phyloP scores from a whole-genome alignment of 64 coral and sea anemone species.

The Montipora cactus region DNA sequence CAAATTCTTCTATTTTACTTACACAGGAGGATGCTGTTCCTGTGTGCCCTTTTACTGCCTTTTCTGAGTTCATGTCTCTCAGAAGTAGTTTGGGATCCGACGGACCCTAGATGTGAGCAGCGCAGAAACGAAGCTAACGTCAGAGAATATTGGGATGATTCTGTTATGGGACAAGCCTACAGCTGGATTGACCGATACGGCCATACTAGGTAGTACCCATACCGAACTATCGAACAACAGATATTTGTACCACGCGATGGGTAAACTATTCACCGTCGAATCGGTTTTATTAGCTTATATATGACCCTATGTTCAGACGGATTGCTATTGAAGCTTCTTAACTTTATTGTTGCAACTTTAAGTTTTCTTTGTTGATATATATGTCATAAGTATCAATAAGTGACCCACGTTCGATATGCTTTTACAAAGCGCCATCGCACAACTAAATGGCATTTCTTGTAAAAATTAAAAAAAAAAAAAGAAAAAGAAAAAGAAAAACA shows the following conservation, averaged over 20 bases:
- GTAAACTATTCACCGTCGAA: neutral
- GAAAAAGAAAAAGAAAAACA: neutral
- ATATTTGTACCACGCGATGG: neutral
- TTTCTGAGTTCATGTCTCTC: slow-evolving; percentile 20
- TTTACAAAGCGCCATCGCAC: no score
- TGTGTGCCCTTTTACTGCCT: slow-evolving; percentile 8
- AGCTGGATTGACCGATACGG: slow-evolving; percentile 16
- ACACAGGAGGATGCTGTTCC: slow-evolving; percentile 35
- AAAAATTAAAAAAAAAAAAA: neutral
- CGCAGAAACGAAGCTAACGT: neutral
- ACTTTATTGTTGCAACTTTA: no score
- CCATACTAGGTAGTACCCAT: neutral
- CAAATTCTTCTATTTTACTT: slow-evolving; percentile 17
- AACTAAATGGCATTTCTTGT: neutral
- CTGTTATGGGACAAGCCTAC: slow-evolving; percentile 22
- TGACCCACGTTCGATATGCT: no score
- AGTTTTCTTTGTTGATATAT: no score
- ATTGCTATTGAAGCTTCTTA: no score
- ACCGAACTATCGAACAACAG: neutral
- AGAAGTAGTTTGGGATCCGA: slow-evolving; percentile 35
- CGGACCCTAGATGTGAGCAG: neutral
- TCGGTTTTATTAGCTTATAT: neutral
- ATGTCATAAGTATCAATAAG: no score
- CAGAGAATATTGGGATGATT: neutral
- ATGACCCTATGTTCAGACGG: neutral